Conservation (phyloP, 1,140 invertebrate genomes). For the Papilio xuthus region DNA sequence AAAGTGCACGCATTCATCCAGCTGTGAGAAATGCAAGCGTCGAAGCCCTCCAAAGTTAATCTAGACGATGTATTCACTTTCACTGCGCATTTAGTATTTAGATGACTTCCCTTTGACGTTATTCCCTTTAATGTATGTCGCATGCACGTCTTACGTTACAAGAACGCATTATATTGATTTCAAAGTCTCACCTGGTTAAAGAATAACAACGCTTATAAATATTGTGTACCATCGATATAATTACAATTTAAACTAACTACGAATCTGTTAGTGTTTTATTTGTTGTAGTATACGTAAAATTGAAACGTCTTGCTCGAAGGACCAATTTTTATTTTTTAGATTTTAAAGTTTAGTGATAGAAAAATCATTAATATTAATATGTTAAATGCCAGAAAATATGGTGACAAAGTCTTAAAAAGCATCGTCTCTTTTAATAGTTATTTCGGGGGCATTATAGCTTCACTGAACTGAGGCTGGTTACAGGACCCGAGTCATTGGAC, state of each 20-base stretch:
- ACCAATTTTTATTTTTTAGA: not conserved
- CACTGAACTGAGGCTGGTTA: constrained; percentile 17
- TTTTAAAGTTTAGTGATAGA: too few relatives aligned
- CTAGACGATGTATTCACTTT: constrained; percentile 35
- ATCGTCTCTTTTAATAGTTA: not conserved
- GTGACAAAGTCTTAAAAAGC: not conserved
- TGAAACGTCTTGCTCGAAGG: not conserved
- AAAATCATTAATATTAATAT: not conserved
- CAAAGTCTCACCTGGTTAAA: not conserved
- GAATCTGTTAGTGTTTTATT: too few relatives aligned
- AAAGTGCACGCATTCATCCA: not conserved
- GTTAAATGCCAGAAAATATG: not conserved
- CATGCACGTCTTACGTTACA: not conserved
- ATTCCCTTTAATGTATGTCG: constrained; percentile 26
- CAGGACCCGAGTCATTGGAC: not conserved
- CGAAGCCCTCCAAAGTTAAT: constrained; percentile 36
- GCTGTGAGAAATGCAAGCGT: constrained; percentile 34
- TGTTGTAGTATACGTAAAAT: too few relatives aligned
- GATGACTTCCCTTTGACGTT: constrained; percentile 31
- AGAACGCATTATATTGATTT: not conserved
- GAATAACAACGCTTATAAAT: not conserved
- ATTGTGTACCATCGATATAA: too few relatives aligned
- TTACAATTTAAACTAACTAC: too few relatives aligned
- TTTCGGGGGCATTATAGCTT: not conserved
- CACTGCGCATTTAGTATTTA: constrained; percentile 37